phyloP scores from a whole-genome alignment of 2,888 invertebrate species.

The Melieria omissa region DNA sequence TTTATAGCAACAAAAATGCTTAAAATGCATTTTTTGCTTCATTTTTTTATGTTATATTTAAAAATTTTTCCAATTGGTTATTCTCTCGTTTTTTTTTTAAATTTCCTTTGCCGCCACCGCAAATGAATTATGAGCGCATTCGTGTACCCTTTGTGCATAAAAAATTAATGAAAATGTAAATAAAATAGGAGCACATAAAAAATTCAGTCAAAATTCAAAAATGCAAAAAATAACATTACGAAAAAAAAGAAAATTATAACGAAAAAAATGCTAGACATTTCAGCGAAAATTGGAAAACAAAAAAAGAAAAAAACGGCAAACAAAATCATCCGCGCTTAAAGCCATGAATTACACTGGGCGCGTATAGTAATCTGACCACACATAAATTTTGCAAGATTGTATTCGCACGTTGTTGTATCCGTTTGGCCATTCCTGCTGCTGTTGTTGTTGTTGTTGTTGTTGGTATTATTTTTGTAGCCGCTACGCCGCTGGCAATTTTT shows the following conservation, averaged over 20 bases:
- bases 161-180: no score
- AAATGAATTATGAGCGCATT: neutral
- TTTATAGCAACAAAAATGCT: no score
- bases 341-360: conserved; percentile 53
- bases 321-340: conserved; percentile 42
- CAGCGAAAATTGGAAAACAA: neutral
- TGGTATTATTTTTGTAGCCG: conserved; percentile 40
- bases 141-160: neutral
- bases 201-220: neutral
- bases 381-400: conserved; percentile 53
- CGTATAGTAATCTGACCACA: conserved; percentile 58
- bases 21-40: no score
- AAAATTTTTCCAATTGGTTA: no score
- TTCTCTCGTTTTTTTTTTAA: no score
- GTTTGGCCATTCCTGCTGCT: neutral
- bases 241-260: neutral
- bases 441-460: neutral
- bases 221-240: neutral
- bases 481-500: conserved; percentile 7
- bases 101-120: no score
- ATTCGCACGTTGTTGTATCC: conserved; percentile 31
- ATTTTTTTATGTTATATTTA: no score
- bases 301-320: conserved; percentile 26
- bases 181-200: no score
- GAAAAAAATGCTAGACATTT: neutral